A percentile compares a stretch with the other conserved stretches of the same genome.
These are phyloP conservation scores for Gyrodactylus salaris DNA, from an alignment of 1,140 invertebrate genomes.

Conservation along the genomic window DNA sequence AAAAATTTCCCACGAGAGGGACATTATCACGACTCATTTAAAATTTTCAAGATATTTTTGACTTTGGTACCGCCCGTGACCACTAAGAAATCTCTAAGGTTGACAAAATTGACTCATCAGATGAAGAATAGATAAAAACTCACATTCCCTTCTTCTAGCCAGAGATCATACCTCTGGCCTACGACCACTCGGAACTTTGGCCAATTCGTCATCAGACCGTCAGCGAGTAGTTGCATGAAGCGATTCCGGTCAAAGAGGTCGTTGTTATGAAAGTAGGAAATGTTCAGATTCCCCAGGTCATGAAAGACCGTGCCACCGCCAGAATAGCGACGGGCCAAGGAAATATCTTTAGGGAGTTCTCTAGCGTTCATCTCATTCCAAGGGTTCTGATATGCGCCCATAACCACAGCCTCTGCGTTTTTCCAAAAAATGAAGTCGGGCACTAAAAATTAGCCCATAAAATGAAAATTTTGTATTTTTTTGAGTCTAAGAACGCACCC, in stretches of 20 bases:
- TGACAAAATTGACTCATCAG: too few relatives aligned
- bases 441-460: neutral
- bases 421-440: constrained; percentile 34
- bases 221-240: constrained; percentile 46
- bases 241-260: constrained; percentile 40
- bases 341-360: constrained; percentile 29
- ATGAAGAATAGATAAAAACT: too few relatives aligned
- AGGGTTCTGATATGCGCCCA: constrained; percentile 79
- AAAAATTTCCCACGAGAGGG: too few relatives aligned
- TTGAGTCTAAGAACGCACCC: too few relatives aligned
- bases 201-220: constrained; percentile 40
- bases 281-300: constrained; percentile 59
- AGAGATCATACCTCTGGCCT: constrained; percentile 42
- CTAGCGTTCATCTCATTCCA: constrained; percentile 46
- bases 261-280: constrained; percentile 47
- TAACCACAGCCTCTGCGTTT: constrained; percentile 63
- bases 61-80: too few relatives aligned
- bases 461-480: neutral
- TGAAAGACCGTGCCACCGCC: constrained; percentile 89
- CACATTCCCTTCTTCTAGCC: constrained; percentile 39
- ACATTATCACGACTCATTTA: too few relatives aligned
- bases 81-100: too few relatives aligned
- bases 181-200: constrained; percentile 30
- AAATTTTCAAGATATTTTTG: too few relatives aligned
- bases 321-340: constrained; percentile 48